phyloP scores from a whole-genome alignment of 2,888 invertebrate species.

The Agrochola litura region DNA sequence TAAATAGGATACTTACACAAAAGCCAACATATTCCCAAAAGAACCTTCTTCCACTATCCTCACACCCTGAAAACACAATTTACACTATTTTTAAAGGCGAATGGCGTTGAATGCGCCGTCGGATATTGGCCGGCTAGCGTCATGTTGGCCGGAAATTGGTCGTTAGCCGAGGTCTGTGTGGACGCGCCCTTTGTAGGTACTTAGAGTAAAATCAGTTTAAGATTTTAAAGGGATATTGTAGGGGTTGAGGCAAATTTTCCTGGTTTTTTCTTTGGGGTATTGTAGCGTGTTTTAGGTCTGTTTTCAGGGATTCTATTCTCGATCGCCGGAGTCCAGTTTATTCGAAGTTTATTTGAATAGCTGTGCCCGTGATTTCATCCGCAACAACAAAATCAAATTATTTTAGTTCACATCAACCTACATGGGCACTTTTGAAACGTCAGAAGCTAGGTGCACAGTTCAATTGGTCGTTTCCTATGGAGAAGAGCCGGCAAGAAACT shows the following conservation, averaged over 20 bases:
- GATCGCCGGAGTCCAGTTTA: neutral
- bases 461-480: too few relatives aligned
- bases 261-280: neutral
- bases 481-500: too few relatives aligned
- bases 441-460: too few relatives aligned
- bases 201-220: slow-evolving; percentile 4
- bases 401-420: too few relatives aligned
- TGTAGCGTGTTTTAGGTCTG: neutral
- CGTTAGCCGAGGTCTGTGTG: slow-evolving; percentile 47
- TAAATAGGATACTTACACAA: slow-evolving; percentile 10
- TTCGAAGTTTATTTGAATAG: neutral
- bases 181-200: slow-evolving; percentile 50
- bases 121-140: slow-evolving; percentile 52
- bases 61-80: slow-evolving; percentile 52
- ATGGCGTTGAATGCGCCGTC: slow-evolving; percentile 36
- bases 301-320: neutral
- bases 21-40: slow-evolving; percentile 11
- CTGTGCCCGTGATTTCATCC: too few relatives aligned
- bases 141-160: slow-evolving; percentile 61
- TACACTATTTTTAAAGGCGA: slow-evolving; percentile 52
- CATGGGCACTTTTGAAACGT: too few relatives aligned
- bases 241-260: neutral
- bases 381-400: too few relatives aligned
- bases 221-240: slow-evolving; percentile 36
- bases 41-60: slow-evolving; percentile 37